Evolutionary conservation across 1,140 invertebrate species (phyloP), one percentile per base, ranked within the genome.

Genomic region (Aleiodes sp.): DNA sequence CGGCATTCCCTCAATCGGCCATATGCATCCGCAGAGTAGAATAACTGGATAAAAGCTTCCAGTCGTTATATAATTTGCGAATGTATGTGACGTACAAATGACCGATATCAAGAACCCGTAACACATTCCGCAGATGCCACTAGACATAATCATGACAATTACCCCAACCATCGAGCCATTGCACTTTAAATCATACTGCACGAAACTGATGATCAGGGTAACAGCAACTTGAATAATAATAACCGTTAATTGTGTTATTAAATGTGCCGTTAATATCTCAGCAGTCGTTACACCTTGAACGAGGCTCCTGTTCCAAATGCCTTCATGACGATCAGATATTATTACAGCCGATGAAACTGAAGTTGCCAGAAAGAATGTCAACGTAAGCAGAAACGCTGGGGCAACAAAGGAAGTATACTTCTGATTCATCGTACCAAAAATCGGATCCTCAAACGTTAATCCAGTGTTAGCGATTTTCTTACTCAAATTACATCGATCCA

Each of bases 31-130:
- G 80, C 93, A 92, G 0, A 95, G 82, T 52, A 96, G 79, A 66
- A 97, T 90, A 84, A 94, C 91, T 0, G 95, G 95, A 79, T 96
- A 96, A 77, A 97, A 96, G 62, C 91, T 93, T 1, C 95, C 95
- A 0, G 94, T 91, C 4, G 94, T 89, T 16, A 94, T 87, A 79
- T 95, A 95, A 85, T 96, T 94, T 0, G 95, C 93, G 66, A 93
- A 87, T 0, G 89, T 91, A 73, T 95, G 94, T 33, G 92, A 91
- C 9, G 90, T 88, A 74, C 92, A 94, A 24, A 93, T 82, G 0
- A 94, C 88, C 0, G 95, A 96, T 35, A 96, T 91, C 0, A 95
- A 87, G 74, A 97, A 91, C 16, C 94, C 94, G 69, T 91, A 91
- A 64, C 87, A 85, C 91, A 94, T 91, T 73, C 92, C 92, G 76